Base-by-base conservation (phyloP, 2,888 invertebrate species). In the Branchellion lobata region DNA sequence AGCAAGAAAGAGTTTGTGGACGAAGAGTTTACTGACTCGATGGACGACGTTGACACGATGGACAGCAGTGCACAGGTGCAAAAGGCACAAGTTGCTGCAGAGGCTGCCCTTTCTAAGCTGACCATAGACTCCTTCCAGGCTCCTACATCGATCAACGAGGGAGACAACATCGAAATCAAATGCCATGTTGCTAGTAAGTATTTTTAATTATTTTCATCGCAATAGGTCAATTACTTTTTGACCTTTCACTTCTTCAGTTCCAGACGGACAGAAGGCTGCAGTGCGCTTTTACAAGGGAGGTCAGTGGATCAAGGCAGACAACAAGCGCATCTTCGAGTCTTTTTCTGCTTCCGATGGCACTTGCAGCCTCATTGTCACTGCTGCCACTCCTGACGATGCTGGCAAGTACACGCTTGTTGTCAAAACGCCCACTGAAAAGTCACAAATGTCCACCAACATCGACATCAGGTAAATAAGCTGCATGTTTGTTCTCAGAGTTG, bases 181-280 rank as follows among this genome's bases (percentile, higher is more conserved):
- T n/a, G n/a, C 74, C 71, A 65, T 53, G 74, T 81, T 5, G 33
- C 72, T 57, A 80, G 78, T 78, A 68, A 68, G 78, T 40, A 53
- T 14, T 8, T 34, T 33, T 34, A 27, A 11, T 33, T 21, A 14
- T 18, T 47, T 47, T 47, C 11, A 18, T 14, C 8, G 18, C 8
- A 47, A 8, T 14, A 47, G 11, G 18, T 47, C 18, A 47, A 47
- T 47, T 47, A 18, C 8, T 47, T 47, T 14, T 47, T 8, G 47
- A 14, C 11, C 18, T 47, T 47, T 47, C 8, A 47, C 8, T 18
- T 18, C 47, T 47, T 47, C 47, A 47, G 47, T 47, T 47, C 47
- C 47, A 47, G 47, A 47, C 8, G 47, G 47, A 14, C 11, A 47
- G 18, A 47, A 47, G 47, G 18, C 47, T 14, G 47, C 47, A 47